Percentiles rank a stretch among this genome's conserved stretches.
These are phyloP conservation scores for Pangasianodon hypophthalmus DNA, from an alignment of 2,113 vertebrate genomes.

Conservation along the genomic window DNA sequence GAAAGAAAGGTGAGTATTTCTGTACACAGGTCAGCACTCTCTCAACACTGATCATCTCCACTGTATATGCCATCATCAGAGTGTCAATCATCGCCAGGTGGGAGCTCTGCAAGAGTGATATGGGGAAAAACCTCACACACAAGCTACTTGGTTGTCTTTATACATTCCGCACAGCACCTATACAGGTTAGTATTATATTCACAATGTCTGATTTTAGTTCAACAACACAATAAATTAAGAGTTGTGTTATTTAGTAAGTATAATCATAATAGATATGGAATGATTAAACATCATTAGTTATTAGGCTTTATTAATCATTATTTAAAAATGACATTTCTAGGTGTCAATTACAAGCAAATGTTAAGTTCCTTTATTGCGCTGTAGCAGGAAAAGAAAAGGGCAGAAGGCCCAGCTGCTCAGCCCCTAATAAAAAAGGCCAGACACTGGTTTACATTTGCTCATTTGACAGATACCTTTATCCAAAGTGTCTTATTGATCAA, in stretches of 20 bases:
- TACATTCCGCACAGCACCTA: neutral
- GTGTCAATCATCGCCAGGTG: constrained; percentile 95
- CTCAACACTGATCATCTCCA: constrained; percentile 96
- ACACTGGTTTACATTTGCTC: neutral
- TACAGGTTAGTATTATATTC: neutral
- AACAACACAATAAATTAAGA: neutral
- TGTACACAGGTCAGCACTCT: constrained; percentile 88
- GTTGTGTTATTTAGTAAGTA: neutral
- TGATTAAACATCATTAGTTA: neutral
- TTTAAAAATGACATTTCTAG: neutral
- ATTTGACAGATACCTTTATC: neutral
- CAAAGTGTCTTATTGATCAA: neutral
- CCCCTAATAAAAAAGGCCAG: neutral
- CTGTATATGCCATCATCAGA: constrained; percentile 97
- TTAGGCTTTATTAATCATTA: neutral
- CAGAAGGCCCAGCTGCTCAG: neutral
- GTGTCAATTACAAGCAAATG: neutral
- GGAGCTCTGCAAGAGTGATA: constrained; percentile 77
- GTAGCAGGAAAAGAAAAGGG: neutral
- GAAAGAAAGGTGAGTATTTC: constrained; percentile 83
- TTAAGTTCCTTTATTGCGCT: neutral
- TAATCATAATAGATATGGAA: neutral
- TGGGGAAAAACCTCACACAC: neutral
- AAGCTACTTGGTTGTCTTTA: neutral
- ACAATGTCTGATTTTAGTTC: neutral